Evolutionary conservation across 1,140 invertebrate species (phyloP).

Genomic region (Propsilocerus akamusi): DNA sequence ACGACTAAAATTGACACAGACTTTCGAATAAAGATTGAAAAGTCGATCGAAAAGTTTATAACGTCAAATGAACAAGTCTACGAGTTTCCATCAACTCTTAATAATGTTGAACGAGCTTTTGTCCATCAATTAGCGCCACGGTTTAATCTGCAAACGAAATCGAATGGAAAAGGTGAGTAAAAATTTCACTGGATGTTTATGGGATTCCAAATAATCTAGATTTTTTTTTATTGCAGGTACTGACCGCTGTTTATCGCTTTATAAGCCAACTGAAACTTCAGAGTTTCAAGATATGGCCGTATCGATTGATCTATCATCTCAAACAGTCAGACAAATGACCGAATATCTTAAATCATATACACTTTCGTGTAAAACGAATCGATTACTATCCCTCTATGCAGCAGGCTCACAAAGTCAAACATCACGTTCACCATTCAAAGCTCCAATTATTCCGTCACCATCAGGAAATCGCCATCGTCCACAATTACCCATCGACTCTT

Average conservation of each 20-base stretch:
- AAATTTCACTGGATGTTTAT: background rate
- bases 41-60: background rate
- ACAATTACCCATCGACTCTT: conserved; percentile 12
- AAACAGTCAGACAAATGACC: background rate
- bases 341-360: background rate
- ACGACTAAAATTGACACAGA: background rate
- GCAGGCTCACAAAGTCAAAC: no score
- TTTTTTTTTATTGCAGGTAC: background rate
- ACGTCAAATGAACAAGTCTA: background rate
- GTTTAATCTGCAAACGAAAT: conserved; percentile 44
- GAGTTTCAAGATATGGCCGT: background rate
- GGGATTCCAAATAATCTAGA: background rate
- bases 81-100: conserved; percentile 46
- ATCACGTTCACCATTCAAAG: no score
- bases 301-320: background rate
- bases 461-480: conserved; percentile 27
- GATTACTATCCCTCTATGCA: no score
- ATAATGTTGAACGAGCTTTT: conserved; percentile 46
- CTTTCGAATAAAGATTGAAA: background rate
- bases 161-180: conserved; percentile 32
- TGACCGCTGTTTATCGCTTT: background rate
- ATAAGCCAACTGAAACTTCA: background rate
- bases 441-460: conserved; percentile 24
- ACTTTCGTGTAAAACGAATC: no score
- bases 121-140: conserved; percentile 38